Base-by-base conservation (phyloP, 2,888 invertebrate genomes). In the Lycophotia porphyrea region DNA sequence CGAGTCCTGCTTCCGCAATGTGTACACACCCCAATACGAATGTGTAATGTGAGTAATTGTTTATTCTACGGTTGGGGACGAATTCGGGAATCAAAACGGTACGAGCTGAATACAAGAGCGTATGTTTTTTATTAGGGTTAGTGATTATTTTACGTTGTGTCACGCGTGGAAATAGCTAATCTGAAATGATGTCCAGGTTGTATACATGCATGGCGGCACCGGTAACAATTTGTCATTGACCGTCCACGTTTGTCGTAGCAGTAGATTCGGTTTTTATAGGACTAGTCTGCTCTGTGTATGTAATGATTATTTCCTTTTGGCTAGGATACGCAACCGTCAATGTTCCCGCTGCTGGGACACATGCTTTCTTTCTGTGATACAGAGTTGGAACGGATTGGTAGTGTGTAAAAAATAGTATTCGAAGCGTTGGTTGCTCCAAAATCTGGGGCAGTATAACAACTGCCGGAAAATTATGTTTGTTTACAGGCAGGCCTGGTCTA, bases 41-140 rank as follows among this genome's bases (percentile, higher is more conserved):
- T 31, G 21, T 69, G 34, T 63, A 27, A 63, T 52, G 34, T 13
- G 34, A 52, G 55, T 49, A 63, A 74, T 82, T 78, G 68, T 78
- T 81, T 81, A 82, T 82, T 74, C 71, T 78, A 65, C 55, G 36
- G 49, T 47, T 36, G 42, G 63, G 70, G 49, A 71, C 31, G 24
- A 47, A 60, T 61, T 60, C 39, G 11, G 49, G 21, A 36, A 71
- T 71, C 68, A 65, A 72, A 81, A 61, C 2, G 9, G 9, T 18
- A 21, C 1, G 24, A 60, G 21, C 27, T 15, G 24, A 39, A 69
- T 65, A 60, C 64, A 15, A 39, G 60, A 60, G 15, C 15, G 7
- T 21, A 27, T n/a, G 9, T 70, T 9, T 39, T 52, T 55, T 42
- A 39, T 18, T n/a, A n/a, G 5, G 42, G 18, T 47, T 24, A 24